A percentile compares a stretch with the other conserved stretches of the same genome.
Conservation (phyloP, 2,113 vertebrate species). For the Anas platyrhynchos region DNA sequence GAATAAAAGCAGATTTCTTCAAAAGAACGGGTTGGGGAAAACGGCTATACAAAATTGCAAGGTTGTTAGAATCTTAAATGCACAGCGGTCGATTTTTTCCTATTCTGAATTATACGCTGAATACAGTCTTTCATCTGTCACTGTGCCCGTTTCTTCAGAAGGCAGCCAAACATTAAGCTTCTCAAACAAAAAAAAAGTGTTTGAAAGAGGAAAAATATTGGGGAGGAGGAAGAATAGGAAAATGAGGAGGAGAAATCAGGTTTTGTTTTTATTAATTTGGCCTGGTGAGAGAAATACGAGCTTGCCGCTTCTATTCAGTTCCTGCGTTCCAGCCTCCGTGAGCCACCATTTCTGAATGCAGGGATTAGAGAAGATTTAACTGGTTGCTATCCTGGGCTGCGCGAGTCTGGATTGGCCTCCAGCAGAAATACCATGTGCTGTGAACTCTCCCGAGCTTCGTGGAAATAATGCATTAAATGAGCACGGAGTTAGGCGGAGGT, state of each 20-base stretch:
- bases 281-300: slow-evolving; percentile 69
- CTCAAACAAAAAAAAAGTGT: slow-evolving; percentile 61
- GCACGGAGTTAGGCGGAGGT: background rate
- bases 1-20: slow-evolving; percentile 86
- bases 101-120: slow-evolving; percentile 80
- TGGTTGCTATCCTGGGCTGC: slow-evolving; percentile 17
- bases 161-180: slow-evolving; percentile 81
- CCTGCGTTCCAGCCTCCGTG: background rate
- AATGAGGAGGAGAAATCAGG: slow-evolving; percentile 57
- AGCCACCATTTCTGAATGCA: slow-evolving; percentile 53
- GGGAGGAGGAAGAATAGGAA: slow-evolving; percentile 70
- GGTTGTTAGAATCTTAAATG: slow-evolving; percentile 85
- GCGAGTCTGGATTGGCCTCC: background rate
- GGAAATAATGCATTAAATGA: slow-evolving; percentile 27
- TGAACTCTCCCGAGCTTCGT: background rate
- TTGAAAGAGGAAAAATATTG: slow-evolving; percentile 79
- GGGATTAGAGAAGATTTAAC: slow-evolving; percentile 54
- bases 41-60: slow-evolving; percentile 82
- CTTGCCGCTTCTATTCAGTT: slow-evolving; percentile 39
- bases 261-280: slow-evolving; percentile 82
- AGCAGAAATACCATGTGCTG: background rate
- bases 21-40: slow-evolving; percentile 78
- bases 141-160: slow-evolving; percentile 77
- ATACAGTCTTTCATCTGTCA: slow-evolving; percentile 83
- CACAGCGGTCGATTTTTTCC: slow-evolving; percentile 79